Evolutionary conservation across 2,113 vertebrate genomes (phyloP).

Genomic region (Epinephelus cyanopodus): DNA sequence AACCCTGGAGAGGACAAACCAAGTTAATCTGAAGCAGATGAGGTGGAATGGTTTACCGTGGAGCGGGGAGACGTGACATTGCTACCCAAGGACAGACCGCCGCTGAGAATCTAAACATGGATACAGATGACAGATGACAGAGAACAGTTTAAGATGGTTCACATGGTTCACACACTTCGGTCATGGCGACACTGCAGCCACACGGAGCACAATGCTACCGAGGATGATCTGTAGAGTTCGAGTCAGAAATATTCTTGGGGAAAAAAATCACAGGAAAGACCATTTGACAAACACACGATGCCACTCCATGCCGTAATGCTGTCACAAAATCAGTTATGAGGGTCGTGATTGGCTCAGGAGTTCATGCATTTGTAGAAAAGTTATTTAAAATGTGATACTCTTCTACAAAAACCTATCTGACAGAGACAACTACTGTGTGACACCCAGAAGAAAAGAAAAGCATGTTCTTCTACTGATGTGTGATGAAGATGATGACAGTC

Average conservation of each 20-base stretch:
- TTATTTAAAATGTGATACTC: not conserved
- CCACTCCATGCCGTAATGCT: not conserved
- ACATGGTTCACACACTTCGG: conserved; percentile 10
- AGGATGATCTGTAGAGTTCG: not conserved
- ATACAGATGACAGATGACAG: conserved; percentile 69
- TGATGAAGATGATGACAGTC: conserved; percentile 25
- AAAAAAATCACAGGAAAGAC: not conserved
- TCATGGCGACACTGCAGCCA: conserved; percentile 21
- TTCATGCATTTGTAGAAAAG: not conserved
- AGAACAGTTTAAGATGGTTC: conserved; percentile 45
- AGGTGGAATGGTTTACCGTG: conserved; percentile 88
- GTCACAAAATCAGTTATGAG: conserved; percentile 1
- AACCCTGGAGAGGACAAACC: not conserved
- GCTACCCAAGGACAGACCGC: conserved; percentile 87
- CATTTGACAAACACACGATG: not conserved
- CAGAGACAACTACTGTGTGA: not conserved
- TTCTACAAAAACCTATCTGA: not conserved
- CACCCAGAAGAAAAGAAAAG: not conserved
- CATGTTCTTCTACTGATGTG: conserved; percentile 36
- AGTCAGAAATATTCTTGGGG: not conserved
- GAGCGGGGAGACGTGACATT: conserved; percentile 88
- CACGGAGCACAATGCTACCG: not conserved
- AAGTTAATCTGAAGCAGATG: conserved; percentile 26
- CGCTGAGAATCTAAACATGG: conserved; percentile 89
- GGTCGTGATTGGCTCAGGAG: not conserved